A percentile compares a stretch with the other conserved stretches of the same genome.
phyloP scores from a whole-genome alignment of 2,888 invertebrate genomes.

The Eilema depressum region DNA sequence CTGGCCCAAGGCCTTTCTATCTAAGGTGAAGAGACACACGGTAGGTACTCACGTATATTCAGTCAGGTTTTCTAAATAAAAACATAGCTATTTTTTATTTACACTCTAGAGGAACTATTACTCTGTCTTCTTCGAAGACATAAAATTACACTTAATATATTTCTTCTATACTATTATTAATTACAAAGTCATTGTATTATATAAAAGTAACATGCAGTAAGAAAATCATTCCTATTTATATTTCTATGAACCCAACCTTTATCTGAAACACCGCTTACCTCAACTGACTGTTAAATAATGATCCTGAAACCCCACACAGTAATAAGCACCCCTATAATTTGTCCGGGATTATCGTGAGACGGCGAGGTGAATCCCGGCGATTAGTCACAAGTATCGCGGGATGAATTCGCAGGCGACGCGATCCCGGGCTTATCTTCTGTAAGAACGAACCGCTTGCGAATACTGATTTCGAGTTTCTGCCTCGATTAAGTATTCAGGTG shows the following conservation, averaged over 20 bases:
- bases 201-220: not conserved
- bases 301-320: slow-evolving; percentile 69
- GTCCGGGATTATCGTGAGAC: slow-evolving; percentile 83
- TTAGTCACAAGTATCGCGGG: slow-evolving; percentile 85
- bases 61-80: too few species aligned
- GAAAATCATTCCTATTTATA: slow-evolving; percentile 33
- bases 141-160: too few species aligned
- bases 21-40: too few species aligned
- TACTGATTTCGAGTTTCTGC: slow-evolving; percentile 76
- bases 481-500: slow-evolving; percentile 80
- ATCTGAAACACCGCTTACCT: slow-evolving; percentile 56
- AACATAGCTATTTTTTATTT: too few species aligned
- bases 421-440: slow-evolving; percentile 56
- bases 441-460: slow-evolving; percentile 75
- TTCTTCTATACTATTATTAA: not conserved
- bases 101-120: too few species aligned
- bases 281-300: slow-evolving; percentile 79
- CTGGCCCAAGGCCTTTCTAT: too few species aligned
- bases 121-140: too few species aligned
- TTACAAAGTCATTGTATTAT: not conserved
- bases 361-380: slow-evolving; percentile 81
- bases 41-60: too few species aligned
- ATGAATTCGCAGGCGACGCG: slow-evolving; percentile 59
- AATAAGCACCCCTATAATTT: slow-evolving; percentile 83
- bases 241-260: slow-evolving; percentile 50